Evolutionary conservation across 1,140 invertebrate species (phyloP).

Genomic region (Drosophila guanche): DNA sequence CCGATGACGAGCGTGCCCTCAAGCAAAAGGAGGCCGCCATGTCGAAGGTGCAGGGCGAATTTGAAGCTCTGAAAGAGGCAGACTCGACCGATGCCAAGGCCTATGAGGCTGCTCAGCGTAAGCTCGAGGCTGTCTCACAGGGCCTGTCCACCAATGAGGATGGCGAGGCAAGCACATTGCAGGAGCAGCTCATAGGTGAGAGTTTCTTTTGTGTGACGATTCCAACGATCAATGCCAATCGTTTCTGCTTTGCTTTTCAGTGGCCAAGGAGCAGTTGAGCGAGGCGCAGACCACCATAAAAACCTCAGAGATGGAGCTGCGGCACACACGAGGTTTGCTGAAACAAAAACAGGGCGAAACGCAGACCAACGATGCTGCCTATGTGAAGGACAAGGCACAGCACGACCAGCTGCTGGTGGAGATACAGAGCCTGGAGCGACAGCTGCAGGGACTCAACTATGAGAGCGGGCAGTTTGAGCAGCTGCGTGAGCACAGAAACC

Average conservation of each 20-base stretch:
- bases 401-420: constrained; percentile 87
- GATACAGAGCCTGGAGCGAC: constrained; percentile 82
- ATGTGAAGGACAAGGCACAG: constrained; percentile 88
- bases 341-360: constrained; percentile 88
- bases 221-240: not conserved
- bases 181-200: constrained; percentile 94
- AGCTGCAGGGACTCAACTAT: constrained; percentile 86
- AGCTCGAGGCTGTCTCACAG: constrained; percentile 92
- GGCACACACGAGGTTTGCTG: constrained; percentile 88
- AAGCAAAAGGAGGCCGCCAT: constrained; percentile 88
- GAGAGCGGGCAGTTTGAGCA: constrained; percentile 87
- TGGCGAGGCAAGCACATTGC: constrained; percentile 92
- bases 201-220: not conserved
- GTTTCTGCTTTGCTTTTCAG: constrained; percentile 80
- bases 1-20: constrained; percentile 89
- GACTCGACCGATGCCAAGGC: constrained; percentile 88
- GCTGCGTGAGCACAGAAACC: constrained; percentile 85
- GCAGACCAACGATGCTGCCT: constrained; percentile 88
- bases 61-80: constrained; percentile 88
- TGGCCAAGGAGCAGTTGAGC: constrained; percentile 89
- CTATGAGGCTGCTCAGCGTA: constrained; percentile 89
- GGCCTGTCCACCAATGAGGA: constrained; percentile 92
- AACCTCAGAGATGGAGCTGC: constrained; percentile 90
- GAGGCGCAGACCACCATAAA: constrained; percentile 92
- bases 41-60: constrained; percentile 87